Base-by-base conservation (phyloP, 2,888 invertebrate species). In the Scaptomyza polygonia region DNA sequence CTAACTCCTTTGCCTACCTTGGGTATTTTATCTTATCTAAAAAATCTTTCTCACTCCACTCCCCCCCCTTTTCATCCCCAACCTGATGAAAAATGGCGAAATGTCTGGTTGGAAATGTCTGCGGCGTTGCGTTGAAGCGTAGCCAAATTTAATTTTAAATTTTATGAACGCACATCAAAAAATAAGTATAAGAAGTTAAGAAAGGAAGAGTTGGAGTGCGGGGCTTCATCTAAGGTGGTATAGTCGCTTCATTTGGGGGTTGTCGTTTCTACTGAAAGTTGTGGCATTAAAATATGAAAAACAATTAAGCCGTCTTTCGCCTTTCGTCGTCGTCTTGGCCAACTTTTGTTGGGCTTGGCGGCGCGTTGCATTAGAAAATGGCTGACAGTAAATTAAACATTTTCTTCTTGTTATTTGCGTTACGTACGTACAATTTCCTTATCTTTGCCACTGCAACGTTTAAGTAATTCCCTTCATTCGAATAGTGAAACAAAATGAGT, bases 221-320 rank as follows among this genome's bases (percentile, higher is more conserved):
- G n/a, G n/a, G n/a, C n/a, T n/a, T n/a, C n/a, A n/a, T n/a, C n/a
- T n/a, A n/a, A n/a, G n/a, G n/a, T n/a, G n/a, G n/a, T n/a, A 18
- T 14, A n/a, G 5, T 14, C 11, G 5, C 62, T 36, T 47, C 1
- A 2, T 5, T 51, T 66, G 63, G 59, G 64, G 75, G 85, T 65
- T 68, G 67, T 63, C 53, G 5, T 12, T 47, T 14, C 14, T 14
- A 48, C 48, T 14, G 43, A 69, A 82, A 82, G 58, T 87, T 82
- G 79, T 71, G 84, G 86, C 84, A 74, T 77, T 80, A 88, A 84
- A 84, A 88, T 88, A 84, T 84, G 86, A 86, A 88, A 88, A 84
- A 84, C 85, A 84, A 88, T 84, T 84, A 88, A 81, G 78, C 62
- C 63, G 67, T 51, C 62, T n/a, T 14, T 36, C 36, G 36, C 5